Evolutionary conservation across 2,888 invertebrate genomes (phyloP), one percentile per base, ranked within the genome.

Genomic region (Agriopis aurantiaria): DNA sequence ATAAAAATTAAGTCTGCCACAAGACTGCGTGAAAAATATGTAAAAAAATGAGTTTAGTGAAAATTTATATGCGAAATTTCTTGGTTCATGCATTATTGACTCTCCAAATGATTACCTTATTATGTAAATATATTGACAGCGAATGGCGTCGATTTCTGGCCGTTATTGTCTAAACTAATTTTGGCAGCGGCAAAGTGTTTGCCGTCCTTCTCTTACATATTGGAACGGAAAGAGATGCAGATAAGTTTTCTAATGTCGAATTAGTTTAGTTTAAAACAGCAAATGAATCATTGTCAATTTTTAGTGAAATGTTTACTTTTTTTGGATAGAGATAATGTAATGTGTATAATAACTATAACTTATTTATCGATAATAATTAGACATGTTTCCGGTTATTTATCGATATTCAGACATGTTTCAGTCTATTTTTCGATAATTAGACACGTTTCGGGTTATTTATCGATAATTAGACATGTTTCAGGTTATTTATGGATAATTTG

Each of bases 101-200:
- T 61, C 48, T 51, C 14, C n/a, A 43, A 33, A 61, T 11, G 45
- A 3, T 46, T 40, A 10, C 10, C 52, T 49, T 69, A 64, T 69
- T 71, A 61, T 74, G 73, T 76, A 65, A 70, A 72, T 69, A 71
- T 64, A 69, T 73, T 70, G 75, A 76, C 75, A 76, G 74, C 60
- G 60, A 52, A 62, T 55, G 43, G n/a, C 17, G 40, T 11, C 52
- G 23, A 52, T 51, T 52, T 52, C 33, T 33, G 33, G 33, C 33
- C n/a, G 48, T 12, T 7, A 9, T 57, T 12, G 6, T 11, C 17
- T 45, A 17, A 57, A 56, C 56, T 55, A 55, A 56, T 14, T 41
- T 43, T 57, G 45, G 11, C 33, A 46, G 12, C 23, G 12, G 10
- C 8, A 4, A 46, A 58, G 43, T n/a, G 43, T 3, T 46, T 23